Evolutionary conservation across 1,140 invertebrate species (phyloP).

Genomic region (Dinoponera quadriceps): DNA sequence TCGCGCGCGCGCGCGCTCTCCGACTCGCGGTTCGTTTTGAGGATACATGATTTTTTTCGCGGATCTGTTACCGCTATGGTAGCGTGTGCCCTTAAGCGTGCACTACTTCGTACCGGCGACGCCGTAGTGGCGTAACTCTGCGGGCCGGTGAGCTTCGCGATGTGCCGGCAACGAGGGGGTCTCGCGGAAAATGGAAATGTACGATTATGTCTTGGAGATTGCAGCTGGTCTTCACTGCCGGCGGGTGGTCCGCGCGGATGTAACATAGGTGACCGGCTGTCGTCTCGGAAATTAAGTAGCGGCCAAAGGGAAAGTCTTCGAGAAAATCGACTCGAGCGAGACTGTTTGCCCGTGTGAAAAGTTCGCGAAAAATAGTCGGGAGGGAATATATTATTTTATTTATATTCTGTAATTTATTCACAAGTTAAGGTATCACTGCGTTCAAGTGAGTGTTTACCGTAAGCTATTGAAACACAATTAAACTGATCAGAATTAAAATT

Average conservation of each 20-base stretch:
- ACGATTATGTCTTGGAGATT: slow-evolving; percentile 71
- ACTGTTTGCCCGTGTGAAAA: background rate
- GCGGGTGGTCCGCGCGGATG: slow-evolving; percentile 8
- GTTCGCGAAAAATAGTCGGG: background rate
- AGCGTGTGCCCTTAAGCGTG: slow-evolving; percentile 67
- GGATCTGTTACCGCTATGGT: slow-evolving; percentile 60
- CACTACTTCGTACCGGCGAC: slow-evolving; percentile 52
- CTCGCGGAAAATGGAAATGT: slow-evolving; percentile 72
- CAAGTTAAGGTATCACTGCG: too few species aligned
- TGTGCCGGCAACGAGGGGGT: slow-evolving; percentile 33
- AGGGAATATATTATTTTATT: background rate
- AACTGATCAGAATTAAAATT: too few species aligned
- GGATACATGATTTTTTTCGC: slow-evolving; percentile 74
- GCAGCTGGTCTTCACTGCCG: slow-evolving; percentile 41
- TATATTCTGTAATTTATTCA: too few species aligned
- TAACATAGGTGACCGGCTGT: slow-evolving; percentile 17
- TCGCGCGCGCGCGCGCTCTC: slow-evolving; percentile 36
- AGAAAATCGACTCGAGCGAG: background rate
- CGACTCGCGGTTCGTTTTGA: slow-evolving; percentile 67
- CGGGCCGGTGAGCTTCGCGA: slow-evolving; percentile 29
- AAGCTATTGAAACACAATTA: too few species aligned
- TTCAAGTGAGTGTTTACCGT: too few species aligned
- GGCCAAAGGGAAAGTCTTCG: background rate
- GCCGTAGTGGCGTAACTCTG: slow-evolving; percentile 61
- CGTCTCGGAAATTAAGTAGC: slow-evolving; percentile 45